Conservation (phyloP, 1,140 invertebrate species). For the Akabosia matsudoensis region DNA sequence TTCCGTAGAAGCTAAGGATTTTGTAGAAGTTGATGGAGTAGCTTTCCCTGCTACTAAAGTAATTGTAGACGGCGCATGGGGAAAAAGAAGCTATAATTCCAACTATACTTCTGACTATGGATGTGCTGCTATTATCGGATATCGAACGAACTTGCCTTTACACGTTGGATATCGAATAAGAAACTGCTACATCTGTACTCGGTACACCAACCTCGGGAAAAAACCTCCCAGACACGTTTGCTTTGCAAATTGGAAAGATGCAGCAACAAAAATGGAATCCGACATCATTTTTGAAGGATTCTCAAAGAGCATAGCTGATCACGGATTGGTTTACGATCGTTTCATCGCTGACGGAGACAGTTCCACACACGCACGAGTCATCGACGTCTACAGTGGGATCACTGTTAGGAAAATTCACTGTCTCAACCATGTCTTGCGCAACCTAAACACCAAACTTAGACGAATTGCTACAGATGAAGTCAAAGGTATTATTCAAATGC, state of each 20-base stretch:
- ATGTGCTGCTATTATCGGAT: constrained; percentile 34
- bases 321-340: constrained; percentile 51
- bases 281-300: constrained; percentile 53
- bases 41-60: constrained; percentile 28
- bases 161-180: constrained; percentile 15
- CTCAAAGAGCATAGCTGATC: constrained; percentile 48
- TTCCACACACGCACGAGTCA: constrained; percentile 46
- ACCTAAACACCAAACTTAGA: background rate
- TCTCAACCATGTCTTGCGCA: background rate
- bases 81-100: constrained; percentile 40
- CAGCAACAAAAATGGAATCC: constrained; percentile 50
- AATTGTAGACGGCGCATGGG: constrained; percentile 37
- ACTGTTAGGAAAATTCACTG: background rate
- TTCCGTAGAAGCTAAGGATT: constrained; percentile 4
- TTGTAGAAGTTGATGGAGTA: background rate
- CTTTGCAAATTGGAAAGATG: constrained; percentile 39
- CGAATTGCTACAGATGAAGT: background rate
- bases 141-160: constrained; percentile 23
- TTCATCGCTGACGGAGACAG: constrained; percentile 54
- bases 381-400: background rate
- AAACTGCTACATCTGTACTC: background rate
- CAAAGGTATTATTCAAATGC: too few relatives aligned
- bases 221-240: background rate
- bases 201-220: background rate
- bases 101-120: constrained; percentile 34